Base-by-base conservation (phyloP, 2,888 invertebrate genomes). In the Frankliniella intonsa region DNA sequence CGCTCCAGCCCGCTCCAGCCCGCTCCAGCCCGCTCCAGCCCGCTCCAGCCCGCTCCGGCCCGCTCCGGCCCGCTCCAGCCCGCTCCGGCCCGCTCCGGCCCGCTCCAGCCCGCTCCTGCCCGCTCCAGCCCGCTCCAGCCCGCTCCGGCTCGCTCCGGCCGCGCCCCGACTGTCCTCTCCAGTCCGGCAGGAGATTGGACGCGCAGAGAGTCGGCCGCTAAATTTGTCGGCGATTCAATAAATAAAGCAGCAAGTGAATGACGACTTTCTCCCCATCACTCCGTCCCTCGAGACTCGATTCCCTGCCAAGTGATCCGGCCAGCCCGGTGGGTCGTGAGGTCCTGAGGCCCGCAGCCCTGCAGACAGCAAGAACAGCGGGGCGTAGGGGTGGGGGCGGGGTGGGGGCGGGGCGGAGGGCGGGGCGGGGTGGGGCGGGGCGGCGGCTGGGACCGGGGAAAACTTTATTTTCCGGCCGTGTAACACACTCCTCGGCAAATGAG, bases 141-240 rank as follows among this genome's bases (percentile, higher is more conserved):
- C 14, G 7, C 55, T n/a, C 17, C 62, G 62, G 62, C 55, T 19
- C 51, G 10, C 51, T 17, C 14, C 17, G 14, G 2, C 55, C 14
- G 55, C 19, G 19, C 17, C 62, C 62, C 17, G 62, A 14, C 62
- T 3, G 55, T 55, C 51, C 51, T 11, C 51, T 12, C 9, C 51
- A 11, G 51, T 11, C 14, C 55, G 9, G 55, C 55, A 55, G 55
- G 38, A 38, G 38, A 38, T 38, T 38, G 38, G 38, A 38, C 38
- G 38, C 38, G 38, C 7, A 62, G 62, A 62, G 62, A 62, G 69
- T 25, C 9, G 69, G 69, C 25, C 69, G 69, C 69, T 76, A 76
- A 76, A 76, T 76, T 76, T 76, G 69, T 76, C 69, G 25, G 12
- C 69, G 69, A 76, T 76, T 76, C 69, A 76, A 76, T 76, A 76